phyloP scores from a whole-genome alignment of 2,888 invertebrate species.

The Machimus atricapillus region DNA sequence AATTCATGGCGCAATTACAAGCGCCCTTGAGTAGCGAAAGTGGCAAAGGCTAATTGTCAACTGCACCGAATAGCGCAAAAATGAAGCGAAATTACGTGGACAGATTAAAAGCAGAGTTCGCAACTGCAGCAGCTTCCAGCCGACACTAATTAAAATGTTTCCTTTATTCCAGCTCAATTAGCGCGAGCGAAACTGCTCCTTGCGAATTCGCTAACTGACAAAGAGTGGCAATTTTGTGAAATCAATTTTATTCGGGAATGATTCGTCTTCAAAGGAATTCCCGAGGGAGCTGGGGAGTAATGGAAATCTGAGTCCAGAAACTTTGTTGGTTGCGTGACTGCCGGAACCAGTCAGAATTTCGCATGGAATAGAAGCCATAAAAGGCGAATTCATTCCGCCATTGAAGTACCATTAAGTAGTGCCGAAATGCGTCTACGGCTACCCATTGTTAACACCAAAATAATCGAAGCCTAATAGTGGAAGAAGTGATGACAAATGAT shows the following conservation, averaged over 20 bases:
- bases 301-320: background rate
- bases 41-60: background rate
- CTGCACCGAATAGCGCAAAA: background rate
- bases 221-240: background rate
- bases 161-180: background rate
- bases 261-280: background rate
- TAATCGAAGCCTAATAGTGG: background rate
- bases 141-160: background rate
- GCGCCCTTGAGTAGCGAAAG: background rate
- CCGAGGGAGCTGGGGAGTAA: background rate
- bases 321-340: background rate
- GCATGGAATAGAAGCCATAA: background rate
- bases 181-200: background rate
- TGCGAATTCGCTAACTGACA: background rate
- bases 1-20: background rate
- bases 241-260: background rate
- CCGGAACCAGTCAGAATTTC: background rate
- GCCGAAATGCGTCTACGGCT: constrained; percentile 9
- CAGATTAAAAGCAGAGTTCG: background rate
- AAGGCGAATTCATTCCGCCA: background rate
- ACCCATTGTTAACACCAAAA: constrained; percentile 6
- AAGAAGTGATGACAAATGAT: constrained; percentile 25
- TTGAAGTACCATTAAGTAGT: background rate
- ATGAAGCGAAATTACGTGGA: background rate
- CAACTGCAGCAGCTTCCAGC: background rate